phyloP scores from a whole-genome alignment of 2,797 vertebrate genomes.

The Agapornis canus region DNA sequence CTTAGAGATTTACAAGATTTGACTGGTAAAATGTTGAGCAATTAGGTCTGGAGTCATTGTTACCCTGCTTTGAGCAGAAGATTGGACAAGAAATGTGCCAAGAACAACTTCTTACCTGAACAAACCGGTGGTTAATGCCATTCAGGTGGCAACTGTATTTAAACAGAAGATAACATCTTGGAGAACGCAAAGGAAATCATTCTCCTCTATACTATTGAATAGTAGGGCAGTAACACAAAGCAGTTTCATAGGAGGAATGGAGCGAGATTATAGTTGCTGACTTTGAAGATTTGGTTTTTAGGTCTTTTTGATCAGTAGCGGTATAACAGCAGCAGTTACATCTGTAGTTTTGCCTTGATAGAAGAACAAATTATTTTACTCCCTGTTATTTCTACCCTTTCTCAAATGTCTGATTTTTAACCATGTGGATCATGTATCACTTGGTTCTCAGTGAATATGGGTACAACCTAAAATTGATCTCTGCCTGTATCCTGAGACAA shows the following conservation, averaged over 20 bases:
- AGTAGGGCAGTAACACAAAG: background rate
- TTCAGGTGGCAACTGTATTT: background rate
- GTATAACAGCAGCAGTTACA: background rate
- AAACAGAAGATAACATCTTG: background rate
- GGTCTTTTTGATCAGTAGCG: background rate
- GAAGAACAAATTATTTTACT: background rate
- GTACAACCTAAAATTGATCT: background rate
- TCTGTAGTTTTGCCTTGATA: background rate
- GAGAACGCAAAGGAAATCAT: background rate
- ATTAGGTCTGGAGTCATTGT: background rate
- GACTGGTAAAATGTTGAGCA: background rate
- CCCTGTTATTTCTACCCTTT: background rate
- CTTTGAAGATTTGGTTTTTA: background rate
- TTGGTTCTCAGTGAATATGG: background rate
- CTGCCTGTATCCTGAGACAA: background rate
- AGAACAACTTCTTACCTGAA: background rate
- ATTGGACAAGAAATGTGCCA: background rate
- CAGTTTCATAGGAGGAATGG: background rate
- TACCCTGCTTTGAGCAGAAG: background rate
- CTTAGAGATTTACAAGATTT: background rate
- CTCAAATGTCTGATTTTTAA: background rate
- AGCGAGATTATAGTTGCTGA: background rate
- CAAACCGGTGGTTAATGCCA: fast-evolving
- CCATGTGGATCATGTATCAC: background rate
- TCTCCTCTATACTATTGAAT: background rate